Conservation (phyloP, 2,888 invertebrate species). For the Stegana nigrithorax region DNA sequence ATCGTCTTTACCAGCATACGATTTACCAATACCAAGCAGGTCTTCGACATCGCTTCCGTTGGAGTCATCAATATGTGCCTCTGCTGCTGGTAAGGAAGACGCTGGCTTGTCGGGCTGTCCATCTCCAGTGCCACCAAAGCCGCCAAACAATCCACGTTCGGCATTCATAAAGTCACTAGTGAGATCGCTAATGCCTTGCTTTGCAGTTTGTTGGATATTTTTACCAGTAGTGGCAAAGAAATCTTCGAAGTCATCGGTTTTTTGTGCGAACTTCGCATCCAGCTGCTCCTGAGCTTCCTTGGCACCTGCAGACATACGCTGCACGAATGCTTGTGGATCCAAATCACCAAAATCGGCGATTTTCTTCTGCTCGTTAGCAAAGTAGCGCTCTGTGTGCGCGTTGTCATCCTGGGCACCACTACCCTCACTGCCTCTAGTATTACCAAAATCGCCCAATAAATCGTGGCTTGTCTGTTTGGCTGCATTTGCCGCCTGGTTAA, state of each 20-base stretch:
- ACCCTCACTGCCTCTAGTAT: conserved; percentile 32
- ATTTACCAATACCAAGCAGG: conserved; percentile 25
- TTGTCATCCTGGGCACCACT: conserved; percentile 59
- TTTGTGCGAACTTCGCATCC: conserved; percentile 63
- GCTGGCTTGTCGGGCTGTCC: conserved; percentile 14
- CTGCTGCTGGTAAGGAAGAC: conserved; percentile 6
- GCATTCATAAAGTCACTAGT: conserved; percentile 65
- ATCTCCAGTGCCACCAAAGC: conserved; percentile 20
- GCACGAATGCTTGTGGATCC: conserved; percentile 59
- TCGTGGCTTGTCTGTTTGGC: conserved; percentile 43
- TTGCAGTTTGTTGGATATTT: conserved; percentile 33
- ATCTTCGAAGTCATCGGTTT: conserved; percentile 55
- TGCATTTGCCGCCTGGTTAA: conserved; percentile 41
- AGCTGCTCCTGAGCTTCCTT: conserved; percentile 61
- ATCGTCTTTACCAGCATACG: conserved; percentile 25
- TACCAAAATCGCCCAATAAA: conserved; percentile 32
- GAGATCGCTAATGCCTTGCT: conserved; percentile 51
- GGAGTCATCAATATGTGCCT: not conserved
- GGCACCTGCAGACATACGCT: conserved; percentile 61
- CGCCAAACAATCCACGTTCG: conserved; percentile 51
- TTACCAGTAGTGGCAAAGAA: conserved; percentile 48
- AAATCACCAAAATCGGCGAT: conserved; percentile 56
- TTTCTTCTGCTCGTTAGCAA: conserved; percentile 63
- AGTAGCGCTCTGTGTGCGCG: conserved; percentile 62
- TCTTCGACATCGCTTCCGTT: conserved; percentile 15